Base-by-base conservation (phyloP, 2,888 invertebrate species). In the Ceratothoa steindachneri region DNA sequence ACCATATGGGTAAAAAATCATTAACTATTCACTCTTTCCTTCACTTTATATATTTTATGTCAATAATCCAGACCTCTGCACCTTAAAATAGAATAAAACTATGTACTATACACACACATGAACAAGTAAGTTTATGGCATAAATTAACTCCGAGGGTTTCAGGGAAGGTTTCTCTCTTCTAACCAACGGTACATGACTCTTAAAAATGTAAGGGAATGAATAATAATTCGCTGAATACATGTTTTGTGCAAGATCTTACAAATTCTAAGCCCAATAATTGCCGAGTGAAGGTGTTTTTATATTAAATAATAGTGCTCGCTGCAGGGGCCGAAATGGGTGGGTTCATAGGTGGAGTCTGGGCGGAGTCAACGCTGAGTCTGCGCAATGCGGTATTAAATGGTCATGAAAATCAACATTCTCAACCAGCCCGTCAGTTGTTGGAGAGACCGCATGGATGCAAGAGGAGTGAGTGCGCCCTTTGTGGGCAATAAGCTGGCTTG, bases 371-470 rank as follows among this genome's bases (percentile, higher is more conserved):
- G 30, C 1, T 65, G 75, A 71, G 75, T 68, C 68, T 75, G 78
- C 78, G 78, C 78, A 27, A 29, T 65, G 51, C 22, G 27, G 66
- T 69, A 71, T 78, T 78, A 75, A 78, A 78, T 60, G 73, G 75
- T 73, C 75, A 73, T 67, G 69, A 69, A 60, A 53, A 60, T 29
- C 30, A 30, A 30, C 28, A 27, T 55, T 27, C n/a, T 30, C 52
- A 69, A 29, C 28, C 24, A 27, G 2, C n/a, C 27, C 31, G 9
- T 53, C 71, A 75, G 73, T 73, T 75, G 68, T 72, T 68, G 70
- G 75, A 24, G 52, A 64, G 71, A 69, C 72, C 72, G 64, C 69
- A 74, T 74, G 72, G 76, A 73, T 71, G 74, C 67, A 72, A 69
- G 75, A 73, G 71, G 75, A 69, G 72, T 71, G 51, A 66, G 74